Base-by-base conservation (phyloP, 2,797 vertebrate genomes). In the Otolemur crassicaudatus region DNA sequence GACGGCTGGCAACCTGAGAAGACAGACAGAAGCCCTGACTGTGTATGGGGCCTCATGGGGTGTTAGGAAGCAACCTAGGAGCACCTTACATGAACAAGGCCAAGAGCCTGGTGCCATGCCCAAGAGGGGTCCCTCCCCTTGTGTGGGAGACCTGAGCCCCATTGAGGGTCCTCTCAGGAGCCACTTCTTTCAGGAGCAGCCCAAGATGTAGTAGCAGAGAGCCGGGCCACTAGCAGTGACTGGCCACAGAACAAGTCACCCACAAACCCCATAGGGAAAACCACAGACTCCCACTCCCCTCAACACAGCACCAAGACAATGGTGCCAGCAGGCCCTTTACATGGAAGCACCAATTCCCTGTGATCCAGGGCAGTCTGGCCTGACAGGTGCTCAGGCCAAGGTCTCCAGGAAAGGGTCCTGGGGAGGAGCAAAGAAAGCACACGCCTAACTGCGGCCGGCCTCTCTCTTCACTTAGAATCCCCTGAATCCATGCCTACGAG, bases 11-110 rank as follows among this genome's bases (percentile, higher is more conserved):
- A 19, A 17, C 23, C 61, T 12, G 37, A 46, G 12, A 22, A 43
- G 29, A 23, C 0, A 34, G 29, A 7, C 0, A 23, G 43, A 34
- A 31, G 10, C 43, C 23, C 49, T 46, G 53, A 49, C 12, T n/a
- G n/a, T 49, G 23, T 0, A 0, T 1, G n/a, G 2, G 46, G 11
- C n/a, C 40, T n/a, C 23, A 0, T 0, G 0, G 27, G 20, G 23
- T n/a, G 12, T 58, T 29, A 3, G 63, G n/a, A 23, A 27, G 20
- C 43, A 25, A n/a, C 4, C 19, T 25, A 20, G 85, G 11, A 27
- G 34, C 19, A 11, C 17, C 5, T 7, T 1, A 2, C 17, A 3
- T 0, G 7, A 53, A 25, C 63, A 80, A 31, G 37, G 19, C 19
- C 65, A 0, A 1, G 31, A 16, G 37, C 23, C 16, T 1, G 22